A percentile compares a stretch with the other conserved stretches of the same genome.
phyloP scores from a whole-genome alignment of 2,113 vertebrate species.

The Hemibagrus wyckioides region DNA sequence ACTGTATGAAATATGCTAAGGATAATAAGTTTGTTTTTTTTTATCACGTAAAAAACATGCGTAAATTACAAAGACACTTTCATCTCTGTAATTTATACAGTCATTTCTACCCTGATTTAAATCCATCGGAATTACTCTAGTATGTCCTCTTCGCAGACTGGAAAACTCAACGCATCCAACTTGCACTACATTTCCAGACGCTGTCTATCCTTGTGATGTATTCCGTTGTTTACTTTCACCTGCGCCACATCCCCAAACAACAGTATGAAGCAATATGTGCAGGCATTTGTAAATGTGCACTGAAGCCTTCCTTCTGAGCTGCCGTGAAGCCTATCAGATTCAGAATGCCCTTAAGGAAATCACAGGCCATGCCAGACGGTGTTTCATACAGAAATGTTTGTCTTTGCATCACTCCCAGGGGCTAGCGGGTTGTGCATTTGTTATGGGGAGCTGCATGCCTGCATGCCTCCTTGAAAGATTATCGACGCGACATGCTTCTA shows the following conservation, averaged over 20 bases:
- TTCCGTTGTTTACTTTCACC: slow-evolving; percentile 58
- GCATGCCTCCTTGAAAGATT: slow-evolving; percentile 29
- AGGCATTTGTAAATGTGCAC: slow-evolving; percentile 40
- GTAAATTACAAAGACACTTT: not conserved
- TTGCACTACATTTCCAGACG: slow-evolving; percentile 36
- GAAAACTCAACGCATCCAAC: not conserved
- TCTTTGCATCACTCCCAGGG: slow-evolving; percentile 31
- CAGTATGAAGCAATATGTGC: slow-evolving; percentile 37
- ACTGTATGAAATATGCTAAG: not conserved
- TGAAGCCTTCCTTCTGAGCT: slow-evolving; percentile 18
- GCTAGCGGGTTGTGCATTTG: slow-evolving; percentile 30
- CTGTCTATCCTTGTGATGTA: slow-evolving; percentile 35
- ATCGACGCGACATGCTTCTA: slow-evolving; percentile 35
- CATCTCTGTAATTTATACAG: not conserved
- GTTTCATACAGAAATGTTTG: slow-evolving; percentile 45
- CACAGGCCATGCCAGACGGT: slow-evolving; percentile 12
- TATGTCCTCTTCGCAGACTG: not conserved
- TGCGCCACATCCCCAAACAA: slow-evolving; percentile 32
- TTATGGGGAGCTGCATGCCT: slow-evolving; percentile 40
- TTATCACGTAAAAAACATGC: not conserved
- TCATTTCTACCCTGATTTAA: not conserved
- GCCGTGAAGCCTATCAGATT: slow-evolving; percentile 30
- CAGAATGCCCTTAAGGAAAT: slow-evolving; percentile 28
- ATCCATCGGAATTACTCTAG: not conserved
- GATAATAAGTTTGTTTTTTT: no score